Evolutionary conservation across 1,140 invertebrate genomes (phyloP), one percentile per base, ranked within the genome.

Genomic region (Dufourea novaeangliae): DNA sequence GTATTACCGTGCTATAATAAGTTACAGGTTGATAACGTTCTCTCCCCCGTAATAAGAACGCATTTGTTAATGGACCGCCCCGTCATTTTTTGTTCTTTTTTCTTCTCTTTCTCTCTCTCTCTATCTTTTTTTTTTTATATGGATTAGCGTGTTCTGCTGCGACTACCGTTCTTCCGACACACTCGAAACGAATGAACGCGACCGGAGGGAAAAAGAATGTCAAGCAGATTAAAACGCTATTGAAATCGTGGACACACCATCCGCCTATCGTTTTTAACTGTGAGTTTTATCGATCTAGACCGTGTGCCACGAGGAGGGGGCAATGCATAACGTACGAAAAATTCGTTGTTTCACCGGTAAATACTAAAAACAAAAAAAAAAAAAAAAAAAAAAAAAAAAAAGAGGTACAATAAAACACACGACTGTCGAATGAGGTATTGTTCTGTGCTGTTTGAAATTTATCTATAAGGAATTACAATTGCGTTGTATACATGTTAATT

Each of bases 151-250:
- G 22, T 22, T 37, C n/a, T 22, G 12, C 41, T 22, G 34, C 59
- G 20, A 39, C 57, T 61, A 37, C 10, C 59, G 59, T 39, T 61
- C 27, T 39, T 61, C 59, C 32, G 59, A n/a, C 34, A n/a, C 59
- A 62, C 59, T 62, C 34, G n/a, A 62, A 62, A 20, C 54, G 14
- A 32, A 62, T n/a, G 34, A 62, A 34, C 59, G n/a, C n/a, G n/a
- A 25, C 11, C 34, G 10, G 59, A 25, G n/a, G n/a, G 59, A 7
- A 11, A n/a, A 62, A 62, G 39, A 62, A 62, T 62, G n/a, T 62
- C 59, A 25, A 62, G 59, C 34, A 62, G 59, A 62, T 62, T 62
- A 61, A 37, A 61, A 61, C 57, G 17, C 29, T 37, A 32, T 61
- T 61, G 57, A 61, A 37, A 37, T 61, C 32, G 57, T 37, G 57